These are phyloP conservation scores for Octomys mimax DNA, from an alignment of 2,797 vertebrate species.

Conservation along the genomic window DNA sequence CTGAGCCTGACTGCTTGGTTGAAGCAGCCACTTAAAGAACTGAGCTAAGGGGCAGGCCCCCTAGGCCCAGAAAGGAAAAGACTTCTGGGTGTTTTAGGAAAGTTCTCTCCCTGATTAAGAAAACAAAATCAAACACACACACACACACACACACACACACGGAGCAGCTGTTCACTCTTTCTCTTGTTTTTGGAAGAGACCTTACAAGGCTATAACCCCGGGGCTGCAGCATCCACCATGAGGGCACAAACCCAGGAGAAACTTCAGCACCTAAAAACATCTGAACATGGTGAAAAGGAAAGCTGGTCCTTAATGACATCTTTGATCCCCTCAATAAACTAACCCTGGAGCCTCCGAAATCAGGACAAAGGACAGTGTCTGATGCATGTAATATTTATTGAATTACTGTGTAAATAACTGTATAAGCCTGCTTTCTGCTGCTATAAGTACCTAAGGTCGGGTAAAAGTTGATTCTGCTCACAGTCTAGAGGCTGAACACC, in stretches of 20 bases:
- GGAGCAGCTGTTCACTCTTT: background rate
- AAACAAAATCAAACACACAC: background rate
- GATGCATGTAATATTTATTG: background rate
- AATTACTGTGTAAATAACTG: background rate
- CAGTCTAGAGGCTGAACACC: background rate
- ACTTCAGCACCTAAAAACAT: background rate
- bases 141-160: background rate
- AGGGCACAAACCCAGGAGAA: background rate
- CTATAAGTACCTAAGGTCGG: background rate
- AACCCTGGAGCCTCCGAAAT: background rate
- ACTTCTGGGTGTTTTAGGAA: background rate
- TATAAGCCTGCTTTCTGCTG: too few species aligned
- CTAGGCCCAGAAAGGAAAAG: background rate
- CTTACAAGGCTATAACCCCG: background rate
- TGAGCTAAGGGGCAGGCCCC: too few species aligned
- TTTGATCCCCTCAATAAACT: conserved; percentile 30
- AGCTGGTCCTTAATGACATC: background rate
- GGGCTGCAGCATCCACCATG: background rate
- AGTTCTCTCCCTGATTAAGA: conserved; percentile 1
- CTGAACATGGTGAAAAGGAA: background rate
- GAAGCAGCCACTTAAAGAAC: too few species aligned
- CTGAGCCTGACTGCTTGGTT: too few species aligned
- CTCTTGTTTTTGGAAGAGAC: background rate
- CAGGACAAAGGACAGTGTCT: background rate
- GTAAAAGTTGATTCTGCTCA: background rate